These are phyloP conservation scores for Cottus gobio DNA, from an alignment of 2,113 vertebrate genomes.

Conservation along the genomic window DNA sequence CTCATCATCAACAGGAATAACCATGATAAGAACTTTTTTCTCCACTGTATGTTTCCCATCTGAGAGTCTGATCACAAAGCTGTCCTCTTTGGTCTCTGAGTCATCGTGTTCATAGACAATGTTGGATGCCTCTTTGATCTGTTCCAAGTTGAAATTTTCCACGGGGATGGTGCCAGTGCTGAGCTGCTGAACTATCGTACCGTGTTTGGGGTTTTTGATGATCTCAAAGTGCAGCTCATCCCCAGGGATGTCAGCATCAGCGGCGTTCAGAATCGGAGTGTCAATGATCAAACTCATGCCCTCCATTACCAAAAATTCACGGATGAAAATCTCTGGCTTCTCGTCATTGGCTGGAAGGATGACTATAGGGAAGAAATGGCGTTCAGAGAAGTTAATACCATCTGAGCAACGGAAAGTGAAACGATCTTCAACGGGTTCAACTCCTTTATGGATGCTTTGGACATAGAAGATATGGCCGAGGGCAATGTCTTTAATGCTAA, in stretches of 20 bases:
- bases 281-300: slow-evolving; percentile 95
- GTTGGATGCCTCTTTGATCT: slow-evolving; percentile 91
- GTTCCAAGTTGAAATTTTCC: slow-evolving; percentile 88
- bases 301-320: slow-evolving; percentile 96
- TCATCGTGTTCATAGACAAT: slow-evolving; percentile 96
- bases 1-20: slow-evolving; percentile 95
- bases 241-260: slow-evolving; percentile 89
- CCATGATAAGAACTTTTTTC: slow-evolving; percentile 85
- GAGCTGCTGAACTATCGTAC: slow-evolving; percentile 90
- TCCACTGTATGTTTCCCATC: slow-evolving; percentile 89
- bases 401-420: slow-evolving; percentile 94
- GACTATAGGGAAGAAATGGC: slow-evolving; percentile 89
- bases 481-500: slow-evolving; percentile 89
- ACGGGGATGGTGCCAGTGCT: slow-evolving; percentile 87
- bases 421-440: slow-evolving; percentile 93
- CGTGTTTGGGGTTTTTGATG: slow-evolving; percentile 87
- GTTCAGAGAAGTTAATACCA: slow-evolving; percentile 93
- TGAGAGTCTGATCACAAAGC: slow-evolving; percentile 88
- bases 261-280: slow-evolving; percentile 89
- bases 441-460: slow-evolving; percentile 93
- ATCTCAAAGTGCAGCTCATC: slow-evolving; percentile 89
- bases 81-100: slow-evolving; percentile 93
- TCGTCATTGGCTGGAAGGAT: slow-evolving; percentile 93
- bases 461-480: slow-evolving; percentile 91
- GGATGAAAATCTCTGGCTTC: slow-evolving; percentile 90